Base-by-base conservation (phyloP, 2,113 vertebrate species). In the Callospermophilus lateralis region DNA sequence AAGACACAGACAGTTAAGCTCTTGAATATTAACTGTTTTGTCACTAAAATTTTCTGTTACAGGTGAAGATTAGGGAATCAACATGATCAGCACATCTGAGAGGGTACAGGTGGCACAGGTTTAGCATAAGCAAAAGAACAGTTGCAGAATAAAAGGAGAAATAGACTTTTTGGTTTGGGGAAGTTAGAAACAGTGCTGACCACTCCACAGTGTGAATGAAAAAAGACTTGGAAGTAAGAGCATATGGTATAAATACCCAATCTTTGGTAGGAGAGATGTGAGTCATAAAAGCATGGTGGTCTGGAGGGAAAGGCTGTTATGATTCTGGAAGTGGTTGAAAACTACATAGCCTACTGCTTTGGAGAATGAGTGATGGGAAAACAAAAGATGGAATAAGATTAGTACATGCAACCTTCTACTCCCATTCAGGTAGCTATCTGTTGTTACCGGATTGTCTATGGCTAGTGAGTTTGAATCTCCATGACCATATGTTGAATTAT, bases 141-240 rank as follows among this genome's bases (percentile, higher is more conserved):
- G 9, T n/a, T 90, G 58, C 45, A 79, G 28, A 63, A 92, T 65
- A 81, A 80, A 83, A 92, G 39, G 4, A 83, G 55, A 96, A 76
- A 15, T 15, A 68, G 16, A 11, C 19, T 58, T 78, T 19, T 45
- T 74, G 30, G 22, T 48, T 65, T 61, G 30, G 15, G 6, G 61
- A 77, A 51, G 7, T 90, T 30, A 93, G 53, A 92, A 61, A 26
- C 42, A 78, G 3, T 34, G 67, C 3, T 19, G 22, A 77, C 65
- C 2, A 53, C 7, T 76, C 7, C n/a, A 42, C 0, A 48, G 4
- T n/a, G 12, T 61, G 37, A 24, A 12, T 89, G 30, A 28, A 85
- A n/a, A 70, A 42, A 42, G 19, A 80, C 19, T 45, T 20, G 9
- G 10, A 17, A 76, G 15, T 79, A 28, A 89, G 42, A 68, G 28